Evolutionary conservation across 2,797 vertebrate species (phyloP), one percentile per base, ranked within the genome.

Genomic region (Mastacembelus armatus): DNA sequence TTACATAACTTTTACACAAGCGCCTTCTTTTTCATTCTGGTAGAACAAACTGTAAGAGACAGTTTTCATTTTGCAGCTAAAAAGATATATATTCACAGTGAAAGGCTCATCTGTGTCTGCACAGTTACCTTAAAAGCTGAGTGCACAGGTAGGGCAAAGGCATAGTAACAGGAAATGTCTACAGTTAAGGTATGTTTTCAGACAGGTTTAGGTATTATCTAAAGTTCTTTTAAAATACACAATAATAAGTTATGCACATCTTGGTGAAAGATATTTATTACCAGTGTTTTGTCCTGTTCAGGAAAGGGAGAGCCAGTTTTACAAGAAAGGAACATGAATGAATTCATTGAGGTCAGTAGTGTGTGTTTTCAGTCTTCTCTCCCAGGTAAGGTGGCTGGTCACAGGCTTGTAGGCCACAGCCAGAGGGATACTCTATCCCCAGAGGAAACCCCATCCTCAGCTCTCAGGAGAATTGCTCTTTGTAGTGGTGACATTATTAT

Each of bases 391-490:
- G 70, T 4, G 35, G 21, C 60, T 7, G 64, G 59, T 77, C 74
- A 44, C 67, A 64, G 70, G 29, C 74, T 10, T 63, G 81, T 86
- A 82, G 86, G 66, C 18, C 21, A 2, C 27, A 60, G 78, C 81
- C 88, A 85, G 66, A 51, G 48, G 58, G 90, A 80, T 4, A 91
- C 83, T 85, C 77, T 85, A 92, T 87, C 88, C 87, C 33, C 65
- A 14, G 52, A 80, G 83, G 91, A 89, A 92, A 92, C 84, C 62
- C 77, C 86, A 91, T 91, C 89, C 89, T 27, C 29, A 4, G 70
- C 71, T 64, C 66, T 66, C 66, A 12, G 58, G 69, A 91, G 84
- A 90, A 86, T 74, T 73, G 75, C 68, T 73, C 86, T 85, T 92
- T 93, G 91, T 91, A 30, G 29, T 10, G 14, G 36, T 64, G 85